These are phyloP conservation scores for Allacma fusca DNA, from an alignment of 2,888 invertebrate genomes.

Conservation along the genomic window DNA sequence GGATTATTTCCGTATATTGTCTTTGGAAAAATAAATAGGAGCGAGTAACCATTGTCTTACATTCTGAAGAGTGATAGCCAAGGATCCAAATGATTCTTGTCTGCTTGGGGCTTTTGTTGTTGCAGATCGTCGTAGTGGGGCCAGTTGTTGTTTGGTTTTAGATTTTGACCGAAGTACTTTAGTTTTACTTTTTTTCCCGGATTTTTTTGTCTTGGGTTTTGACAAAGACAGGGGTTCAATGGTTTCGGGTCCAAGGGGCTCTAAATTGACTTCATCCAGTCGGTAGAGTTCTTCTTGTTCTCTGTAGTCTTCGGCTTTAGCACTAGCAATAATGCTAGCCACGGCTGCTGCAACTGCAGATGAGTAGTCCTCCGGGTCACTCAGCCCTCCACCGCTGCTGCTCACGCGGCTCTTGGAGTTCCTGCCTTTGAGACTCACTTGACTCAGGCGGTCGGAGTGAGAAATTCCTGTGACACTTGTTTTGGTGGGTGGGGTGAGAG, in stretches of 20 bases:
- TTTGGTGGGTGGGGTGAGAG: not conserved
- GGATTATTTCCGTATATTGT: too few relatives aligned
- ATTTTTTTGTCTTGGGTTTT: not conserved
- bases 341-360: constrained; percentile 42
- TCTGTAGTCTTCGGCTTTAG: constrained; percentile 22
- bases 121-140: constrained; percentile 1
- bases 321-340: constrained; percentile 37
- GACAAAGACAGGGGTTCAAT: not conserved
- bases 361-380: constrained; percentile 42
- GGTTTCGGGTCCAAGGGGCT: not conserved
- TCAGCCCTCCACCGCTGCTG: not conserved
- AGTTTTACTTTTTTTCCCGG: constrained; percentile 22
- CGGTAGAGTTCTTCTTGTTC: constrained; percentile 18
- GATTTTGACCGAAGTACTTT: constrained; percentile 26
- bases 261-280: not conserved
- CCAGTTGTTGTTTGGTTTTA: constrained; percentile 14
- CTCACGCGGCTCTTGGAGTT: not conserved
- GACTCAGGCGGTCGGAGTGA: constrained; percentile 16
- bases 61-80: constrained; percentile 28
- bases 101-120: constrained; percentile 7
- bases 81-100: constrained; percentile 27
- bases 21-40: not conserved
- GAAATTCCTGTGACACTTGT: not conserved
- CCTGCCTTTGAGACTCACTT: not conserved
- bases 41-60: not conserved